These are phyloP conservation scores for Drosophila kepulauana DNA, from an alignment of 1,140 invertebrate genomes.

Conservation along the genomic window DNA sequence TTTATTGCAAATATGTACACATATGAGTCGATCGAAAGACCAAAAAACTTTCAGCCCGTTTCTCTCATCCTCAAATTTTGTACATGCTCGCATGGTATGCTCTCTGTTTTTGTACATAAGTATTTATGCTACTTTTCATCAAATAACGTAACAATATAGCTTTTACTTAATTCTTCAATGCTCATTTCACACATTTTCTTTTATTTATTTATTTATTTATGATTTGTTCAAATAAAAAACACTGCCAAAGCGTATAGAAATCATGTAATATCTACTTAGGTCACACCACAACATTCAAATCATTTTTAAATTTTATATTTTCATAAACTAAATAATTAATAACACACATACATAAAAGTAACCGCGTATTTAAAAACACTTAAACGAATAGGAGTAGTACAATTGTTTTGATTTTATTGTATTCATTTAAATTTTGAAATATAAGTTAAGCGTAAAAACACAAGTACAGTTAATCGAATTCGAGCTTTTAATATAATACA, in stretches of 20 bases:
- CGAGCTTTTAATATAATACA: constrained; percentile 81
- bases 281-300: constrained; percentile 40
- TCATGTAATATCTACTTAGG: constrained; percentile 66
- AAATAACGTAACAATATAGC: constrained; percentile 32
- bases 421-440: constrained; percentile 24
- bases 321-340: constrained; percentile 2
- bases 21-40: constrained; percentile 34
- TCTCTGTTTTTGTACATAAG: constrained; percentile 76
- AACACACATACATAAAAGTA: neutral
- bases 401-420: constrained; percentile 40
- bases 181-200: constrained; percentile 1
- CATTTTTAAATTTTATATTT: constrained; percentile 11
- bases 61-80: constrained; percentile 38
- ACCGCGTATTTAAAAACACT: constrained; percentile 53
- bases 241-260: constrained; percentile 82
- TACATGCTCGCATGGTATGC: constrained; percentile 45
- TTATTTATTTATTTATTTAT: constrained; percentile 27
- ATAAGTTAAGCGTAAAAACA: constrained; percentile 63
- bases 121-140: constrained; percentile 31
- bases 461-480: constrained; percentile 78
- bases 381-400: constrained; percentile 35
- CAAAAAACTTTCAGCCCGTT: constrained; percentile 30
- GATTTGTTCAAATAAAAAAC: constrained; percentile 79
- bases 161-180: constrained; percentile 8
- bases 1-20: constrained; percentile 25